phyloP scores from a whole-genome alignment of 2,888 invertebrate genomes.

The Alitta virens region DNA sequence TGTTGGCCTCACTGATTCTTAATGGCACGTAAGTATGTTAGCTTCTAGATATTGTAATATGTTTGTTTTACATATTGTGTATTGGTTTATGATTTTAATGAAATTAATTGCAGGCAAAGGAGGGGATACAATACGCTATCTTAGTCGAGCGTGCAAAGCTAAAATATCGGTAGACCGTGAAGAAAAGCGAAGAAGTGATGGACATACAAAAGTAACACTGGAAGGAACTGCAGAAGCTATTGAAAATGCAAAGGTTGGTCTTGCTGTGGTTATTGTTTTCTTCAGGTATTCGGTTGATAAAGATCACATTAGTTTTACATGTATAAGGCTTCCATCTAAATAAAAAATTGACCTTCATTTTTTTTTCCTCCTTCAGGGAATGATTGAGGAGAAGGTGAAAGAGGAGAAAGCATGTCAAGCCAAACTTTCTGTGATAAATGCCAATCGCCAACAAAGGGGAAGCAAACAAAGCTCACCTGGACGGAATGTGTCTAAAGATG shows the following conservation, averaged over 20 bases:
- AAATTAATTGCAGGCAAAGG: conserved; percentile 61
- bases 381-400: conserved; percentile 70
- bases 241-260: conserved; percentile 25
- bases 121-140: conserved; percentile 71
- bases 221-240: conserved; percentile 24
- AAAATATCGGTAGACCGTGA: conserved; percentile 53
- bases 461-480: background rate
- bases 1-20: too few relatives aligned
- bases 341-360: background rate
- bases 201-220: conserved; percentile 18
- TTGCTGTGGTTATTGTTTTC: background rate
- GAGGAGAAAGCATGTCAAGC: conserved; percentile 59
- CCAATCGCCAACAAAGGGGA: conserved; percentile 21
- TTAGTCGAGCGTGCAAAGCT: conserved; percentile 72
- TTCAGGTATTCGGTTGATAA: background rate
- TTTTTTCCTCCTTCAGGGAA: conserved; percentile 37
- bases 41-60: too few relatives aligned
- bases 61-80: too few relatives aligned
- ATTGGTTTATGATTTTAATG: too few relatives aligned
- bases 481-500: too few relatives aligned
- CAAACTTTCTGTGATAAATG: conserved; percentile 34
- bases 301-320: background rate
- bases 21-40: too few relatives aligned
- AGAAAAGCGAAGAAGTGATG: conserved; percentile 19
- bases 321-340: background rate